Conservation (phyloP, 2,113 vertebrate species). For the Synodontis membranacea region DNA sequence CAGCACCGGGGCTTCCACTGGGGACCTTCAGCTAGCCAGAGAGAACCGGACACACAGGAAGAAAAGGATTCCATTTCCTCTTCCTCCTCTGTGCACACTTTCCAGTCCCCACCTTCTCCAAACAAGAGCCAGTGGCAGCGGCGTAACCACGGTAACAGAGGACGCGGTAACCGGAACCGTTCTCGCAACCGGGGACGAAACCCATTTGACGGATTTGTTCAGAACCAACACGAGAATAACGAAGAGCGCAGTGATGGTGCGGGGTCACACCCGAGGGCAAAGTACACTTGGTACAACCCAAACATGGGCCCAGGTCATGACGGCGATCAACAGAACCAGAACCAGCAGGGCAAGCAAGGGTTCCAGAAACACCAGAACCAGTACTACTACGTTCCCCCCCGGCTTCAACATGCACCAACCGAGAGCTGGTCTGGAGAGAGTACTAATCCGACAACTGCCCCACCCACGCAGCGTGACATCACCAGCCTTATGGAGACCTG, state of each 20-base stretch:
- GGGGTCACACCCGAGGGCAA: not conserved
- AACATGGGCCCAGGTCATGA: conserved; percentile 48
- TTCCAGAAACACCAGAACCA: conserved; percentile 52
- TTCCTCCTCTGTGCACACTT: conserved; percentile 37
- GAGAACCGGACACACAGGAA: conserved; percentile 6
- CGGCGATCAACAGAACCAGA: conserved; percentile 34
- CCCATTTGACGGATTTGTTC: conserved; percentile 47
- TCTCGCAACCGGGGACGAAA: conserved; percentile 49
- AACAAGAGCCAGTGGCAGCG: conserved; percentile 64
- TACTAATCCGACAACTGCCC: not conserved
- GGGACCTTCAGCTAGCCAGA: conserved; percentile 67
- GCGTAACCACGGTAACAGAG: conserved; percentile 73
- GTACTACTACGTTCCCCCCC: conserved; percentile 42
- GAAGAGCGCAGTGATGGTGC: not conserved
- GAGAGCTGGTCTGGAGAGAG: conserved; percentile 4
- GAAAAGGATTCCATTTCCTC: conserved; percentile 27
- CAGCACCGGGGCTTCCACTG: conserved; percentile 83
- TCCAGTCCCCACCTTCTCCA: conserved; percentile 63
- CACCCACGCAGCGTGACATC: not conserved
- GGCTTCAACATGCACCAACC: conserved; percentile 13
- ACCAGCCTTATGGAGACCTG: conserved; percentile 53
- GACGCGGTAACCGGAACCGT: conserved; percentile 50
- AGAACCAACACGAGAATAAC: conserved; percentile 36
- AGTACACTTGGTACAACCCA: conserved; percentile 49
- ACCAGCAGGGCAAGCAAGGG: conserved; percentile 63